Base-by-base conservation (phyloP, 2,113 vertebrate genomes). In the Eolophus roseicapilla region DNA sequence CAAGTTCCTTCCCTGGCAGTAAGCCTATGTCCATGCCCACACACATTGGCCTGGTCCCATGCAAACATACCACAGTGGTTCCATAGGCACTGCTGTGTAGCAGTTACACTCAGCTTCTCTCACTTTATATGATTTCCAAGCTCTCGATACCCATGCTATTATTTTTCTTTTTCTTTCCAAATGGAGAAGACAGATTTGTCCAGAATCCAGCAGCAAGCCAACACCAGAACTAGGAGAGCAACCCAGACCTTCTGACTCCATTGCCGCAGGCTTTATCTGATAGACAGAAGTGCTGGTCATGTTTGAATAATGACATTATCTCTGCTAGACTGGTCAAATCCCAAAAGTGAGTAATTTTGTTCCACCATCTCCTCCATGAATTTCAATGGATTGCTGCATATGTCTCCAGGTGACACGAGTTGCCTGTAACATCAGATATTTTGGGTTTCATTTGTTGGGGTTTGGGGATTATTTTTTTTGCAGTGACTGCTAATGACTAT, bases 11-110 rank as follows among this genome's bases (percentile, higher is more conserved):
- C 77, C 60, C 77, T 93, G 92, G 91, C 86, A 88, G 76, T 10
- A 64, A 50, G 73, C 68, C 88, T 12, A 10, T 59, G 64, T 71
- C 88, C 20, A 5, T 95, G 94, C 86, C 88, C 86, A 94, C 39
- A 7, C 20, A 2, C 17, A 29, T 83, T 80, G 92, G 82, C 86
- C 75, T 35, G 60, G 64, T 86, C 76, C 75, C 91, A 53, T 90
- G 79, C 91, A 97, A 94, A 93, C 83, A 88, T 88, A 84, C 68
- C 80, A 71, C 86, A 83, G 50, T 39, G 73, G 55, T 93, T 88
- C 80, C 83, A 81, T 35, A 88, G 86, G 69, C 86, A 52, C 60
- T 59, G 50, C 14, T 88, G 18, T 69, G 50, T 70, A 91, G 68
- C 67, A 74, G 10, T 49, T 80, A 35, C 53, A 47, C 55, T 94